These are phyloP conservation scores for Hypselothyrea guttata DNA, from an alignment of 2,888 invertebrate species.

Conservation along the genomic window DNA sequence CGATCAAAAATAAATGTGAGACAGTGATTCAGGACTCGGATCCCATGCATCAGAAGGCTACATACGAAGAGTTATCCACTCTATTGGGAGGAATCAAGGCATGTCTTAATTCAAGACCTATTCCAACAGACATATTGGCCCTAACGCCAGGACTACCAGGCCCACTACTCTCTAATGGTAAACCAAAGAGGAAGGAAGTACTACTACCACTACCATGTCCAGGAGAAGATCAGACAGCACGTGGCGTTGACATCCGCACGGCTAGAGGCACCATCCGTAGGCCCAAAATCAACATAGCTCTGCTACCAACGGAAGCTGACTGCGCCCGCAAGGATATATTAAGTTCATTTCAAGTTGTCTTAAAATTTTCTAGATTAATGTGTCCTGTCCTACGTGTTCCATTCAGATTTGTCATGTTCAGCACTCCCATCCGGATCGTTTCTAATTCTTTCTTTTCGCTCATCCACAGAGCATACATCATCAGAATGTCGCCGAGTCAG, in stretches of 20 bases:
- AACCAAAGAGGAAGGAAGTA: slow-evolving; percentile 6
- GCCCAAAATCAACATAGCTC: not conserved
- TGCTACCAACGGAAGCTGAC: not conserved
- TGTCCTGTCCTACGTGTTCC: not conserved
- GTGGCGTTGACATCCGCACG: not conserved
- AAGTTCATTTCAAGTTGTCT: no score
- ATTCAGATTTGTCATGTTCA: no score
- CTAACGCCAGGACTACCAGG: slow-evolving; percentile 10
- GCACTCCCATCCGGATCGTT: no score
- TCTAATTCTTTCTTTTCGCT: not conserved
- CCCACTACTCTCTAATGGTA: not conserved
- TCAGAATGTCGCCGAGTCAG: not conserved
- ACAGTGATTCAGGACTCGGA: not conserved
- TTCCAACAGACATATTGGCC: not conserved
- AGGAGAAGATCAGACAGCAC: no score
- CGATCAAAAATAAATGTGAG: not conserved
- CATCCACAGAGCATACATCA: no score
- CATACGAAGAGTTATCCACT: not conserved
- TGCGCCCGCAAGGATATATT: no score
- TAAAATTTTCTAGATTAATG: not conserved
- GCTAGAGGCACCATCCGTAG: not conserved
- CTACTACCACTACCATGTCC: no score
- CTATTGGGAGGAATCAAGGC: not conserved
- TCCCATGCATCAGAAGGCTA: not conserved
- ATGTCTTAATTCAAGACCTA: slow-evolving; percentile 12